Conservation (phyloP, 2,888 invertebrate genomes). For the Biston stratarius region DNA sequence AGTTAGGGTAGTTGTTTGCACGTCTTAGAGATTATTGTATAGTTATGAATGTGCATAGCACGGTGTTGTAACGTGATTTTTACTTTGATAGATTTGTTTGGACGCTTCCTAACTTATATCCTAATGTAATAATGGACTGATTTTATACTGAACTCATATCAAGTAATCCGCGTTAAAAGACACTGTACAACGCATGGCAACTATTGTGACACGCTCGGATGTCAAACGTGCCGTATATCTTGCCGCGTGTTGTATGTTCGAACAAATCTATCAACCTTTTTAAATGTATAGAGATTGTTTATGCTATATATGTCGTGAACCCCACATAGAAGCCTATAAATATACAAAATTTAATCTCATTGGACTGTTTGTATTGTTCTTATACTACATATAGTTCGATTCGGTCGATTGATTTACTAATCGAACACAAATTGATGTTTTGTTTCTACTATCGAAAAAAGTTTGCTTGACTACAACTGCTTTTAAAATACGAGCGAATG, state of each 20-base stretch:
- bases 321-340: conserved; percentile 60
- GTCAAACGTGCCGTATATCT: conserved; percentile 7
- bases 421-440: conserved; percentile 1
- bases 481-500: background rate
- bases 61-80: conserved; percentile 49
- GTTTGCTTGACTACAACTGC: background rate
- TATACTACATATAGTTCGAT: conserved; percentile 38
- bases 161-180: conserved; percentile 54
- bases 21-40: conserved; percentile 52
- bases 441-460: background rate
- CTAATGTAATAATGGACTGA: conserved; percentile 60
- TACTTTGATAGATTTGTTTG: conserved; percentile 58
- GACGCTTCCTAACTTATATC: conserved; percentile 41
- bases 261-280: conserved; percentile 65
- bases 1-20: conserved; percentile 49
- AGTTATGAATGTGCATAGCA: conserved; percentile 66
- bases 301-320: conserved; percentile 54
- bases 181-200: conserved; percentile 27
- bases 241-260: conserved; percentile 47
- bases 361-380: conserved; percentile 45
- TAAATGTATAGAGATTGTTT: conserved; percentile 47
- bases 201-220: too few relatives aligned
- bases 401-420: conserved; percentile 48
- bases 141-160: conserved; percentile 71
- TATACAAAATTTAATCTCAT: conserved; percentile 48